phyloP scores from a whole-genome alignment of 2,888 invertebrate species.

The Trichogramma dendrolimi region DNA sequence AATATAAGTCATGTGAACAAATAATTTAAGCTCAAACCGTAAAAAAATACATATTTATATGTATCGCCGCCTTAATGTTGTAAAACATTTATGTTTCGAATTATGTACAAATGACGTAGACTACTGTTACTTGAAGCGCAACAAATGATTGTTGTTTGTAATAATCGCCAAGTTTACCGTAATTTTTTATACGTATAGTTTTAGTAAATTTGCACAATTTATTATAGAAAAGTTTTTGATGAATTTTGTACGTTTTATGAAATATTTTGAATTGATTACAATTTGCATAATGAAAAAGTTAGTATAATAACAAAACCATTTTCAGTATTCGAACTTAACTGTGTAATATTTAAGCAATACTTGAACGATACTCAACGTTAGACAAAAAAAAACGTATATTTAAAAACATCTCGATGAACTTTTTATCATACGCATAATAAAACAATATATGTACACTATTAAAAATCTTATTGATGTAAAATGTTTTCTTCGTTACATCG shows the following conservation, averaged over 20 bases:
- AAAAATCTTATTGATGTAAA: too few relatives aligned
- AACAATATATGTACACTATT: too few relatives aligned
- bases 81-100: too few relatives aligned
- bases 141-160: not conserved
- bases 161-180: too few relatives aligned
- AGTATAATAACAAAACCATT: slow-evolving; percentile 15
- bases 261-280: slow-evolving; percentile 1
- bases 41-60: too few relatives aligned
- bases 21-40: not conserved
- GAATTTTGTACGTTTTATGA: not conserved
- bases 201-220: slow-evolving; percentile 5
- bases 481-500: too few relatives aligned
- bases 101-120: too few relatives aligned
- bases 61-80: too few relatives aligned
- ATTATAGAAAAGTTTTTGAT: not conserved
- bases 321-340: slow-evolving; percentile 19
- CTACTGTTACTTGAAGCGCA: too few relatives aligned
- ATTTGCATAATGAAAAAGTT: slow-evolving; percentile 2
- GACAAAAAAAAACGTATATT: slow-evolving; percentile 3
- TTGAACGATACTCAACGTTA: slow-evolving; percentile 12
- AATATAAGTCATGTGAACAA: too few relatives aligned
- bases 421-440: not conserved
- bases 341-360: slow-evolving; percentile 16
- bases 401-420: slow-evolving; percentile 7
- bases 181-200: too few relatives aligned